Evolutionary conservation across 2,888 invertebrate genomes (phyloP).

Genomic region (Ochropacha duplaris): DNA sequence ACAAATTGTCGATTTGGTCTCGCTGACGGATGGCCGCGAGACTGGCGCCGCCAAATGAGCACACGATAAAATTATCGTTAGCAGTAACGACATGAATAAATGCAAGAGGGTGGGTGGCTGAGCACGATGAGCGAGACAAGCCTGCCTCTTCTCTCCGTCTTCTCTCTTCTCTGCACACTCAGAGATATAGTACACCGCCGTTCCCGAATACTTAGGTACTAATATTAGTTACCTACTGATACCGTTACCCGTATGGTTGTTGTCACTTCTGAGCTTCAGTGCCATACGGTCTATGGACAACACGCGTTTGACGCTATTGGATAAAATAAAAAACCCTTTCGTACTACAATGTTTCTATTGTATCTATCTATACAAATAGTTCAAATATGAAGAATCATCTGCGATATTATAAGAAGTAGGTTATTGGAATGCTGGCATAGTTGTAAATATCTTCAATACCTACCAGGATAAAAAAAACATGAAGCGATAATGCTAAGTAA

Average conservation of each 20-base stretch:
- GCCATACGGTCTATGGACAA: too few species aligned
- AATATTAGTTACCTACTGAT: conserved; percentile 11
- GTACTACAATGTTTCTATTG: too few species aligned
- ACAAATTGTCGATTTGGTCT: conserved; percentile 80
- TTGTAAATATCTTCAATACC: too few species aligned
- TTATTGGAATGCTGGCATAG: too few species aligned
- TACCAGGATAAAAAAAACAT: too few species aligned
- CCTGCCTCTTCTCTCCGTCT: conserved; percentile 62
- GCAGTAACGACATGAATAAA: conserved; percentile 84
- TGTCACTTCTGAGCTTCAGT: too few species aligned
- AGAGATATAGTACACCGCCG: conserved; percentile 16
- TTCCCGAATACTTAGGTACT: conserved; percentile 9
- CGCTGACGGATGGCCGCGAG: conserved; percentile 79
- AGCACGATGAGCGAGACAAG: conserved; percentile 49
- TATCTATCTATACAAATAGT: too few species aligned
- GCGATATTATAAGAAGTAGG: too few species aligned
- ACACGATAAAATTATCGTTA: conserved; percentile 84
- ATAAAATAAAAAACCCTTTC: too few species aligned
- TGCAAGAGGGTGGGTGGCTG: conserved; percentile 76
- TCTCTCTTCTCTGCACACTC: conserved; percentile 55
- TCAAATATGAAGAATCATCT: too few species aligned
- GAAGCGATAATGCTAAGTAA: too few species aligned
- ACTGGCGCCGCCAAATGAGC: conserved; percentile 82
- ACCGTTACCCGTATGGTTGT: conserved; percentile 6
- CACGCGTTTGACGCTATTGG: too few species aligned